Conservation (phyloP, 1,140 invertebrate species). For the Bombyx mandarina region DNA sequence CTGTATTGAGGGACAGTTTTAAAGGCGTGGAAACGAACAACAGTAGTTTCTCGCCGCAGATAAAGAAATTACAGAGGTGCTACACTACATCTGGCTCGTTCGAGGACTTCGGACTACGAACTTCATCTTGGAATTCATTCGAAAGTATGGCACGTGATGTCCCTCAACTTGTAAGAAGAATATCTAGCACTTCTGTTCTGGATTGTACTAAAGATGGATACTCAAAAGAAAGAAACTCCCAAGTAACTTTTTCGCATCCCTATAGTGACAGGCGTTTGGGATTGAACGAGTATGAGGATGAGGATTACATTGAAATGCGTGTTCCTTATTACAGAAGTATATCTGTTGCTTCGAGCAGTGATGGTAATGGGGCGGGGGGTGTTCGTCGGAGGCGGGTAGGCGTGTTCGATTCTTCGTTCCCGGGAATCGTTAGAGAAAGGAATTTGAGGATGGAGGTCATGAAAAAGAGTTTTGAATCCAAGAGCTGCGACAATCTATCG, state of each 20-base stretch:
- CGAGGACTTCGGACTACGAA: slow-evolving; percentile 22
- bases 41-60: slow-evolving; percentile 33
- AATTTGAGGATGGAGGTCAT: slow-evolving; percentile 40
- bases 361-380: slow-evolving; percentile 13
- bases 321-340: slow-evolving; percentile 26
- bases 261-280: slow-evolving; percentile 18
- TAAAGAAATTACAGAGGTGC: slow-evolving; percentile 44
- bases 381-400: slow-evolving; percentile 33
- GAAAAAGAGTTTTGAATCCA: slow-evolving; percentile 32
- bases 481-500: slow-evolving; percentile 34
- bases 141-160: slow-evolving; percentile 9
- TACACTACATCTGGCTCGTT: slow-evolving; percentile 38
- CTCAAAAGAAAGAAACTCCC: neutral
- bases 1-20: slow-evolving; percentile 44
- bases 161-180: neutral
- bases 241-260: slow-evolving; percentile 7
- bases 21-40: slow-evolving; percentile 35
- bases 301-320: slow-evolving; percentile 12
- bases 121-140: slow-evolving; percentile 6
- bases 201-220: neutral
- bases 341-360: slow-evolving; percentile 20
- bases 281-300: slow-evolving; percentile 8
- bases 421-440: slow-evolving; percentile 20
- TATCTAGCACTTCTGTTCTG: too few relatives aligned
- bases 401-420: slow-evolving; percentile 16